Evolutionary conservation across 2,797 vertebrate species (phyloP).

Genomic region (Podarcis lilfordi): DNA sequence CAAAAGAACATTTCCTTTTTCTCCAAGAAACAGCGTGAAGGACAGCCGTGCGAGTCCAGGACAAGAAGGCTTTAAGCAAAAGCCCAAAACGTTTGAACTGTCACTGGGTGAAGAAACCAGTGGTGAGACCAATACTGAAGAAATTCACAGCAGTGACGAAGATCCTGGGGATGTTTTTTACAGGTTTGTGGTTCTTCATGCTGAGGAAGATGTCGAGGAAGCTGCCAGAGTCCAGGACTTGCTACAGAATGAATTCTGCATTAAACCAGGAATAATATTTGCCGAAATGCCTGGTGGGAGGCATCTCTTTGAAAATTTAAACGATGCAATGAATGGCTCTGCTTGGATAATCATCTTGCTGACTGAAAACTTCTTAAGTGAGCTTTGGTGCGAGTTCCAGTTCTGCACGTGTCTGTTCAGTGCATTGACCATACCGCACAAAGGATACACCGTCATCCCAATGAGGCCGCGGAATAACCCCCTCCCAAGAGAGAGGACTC

Average conservation of each 20-base stretch:
- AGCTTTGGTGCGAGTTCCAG: slow-evolving; percentile 68
- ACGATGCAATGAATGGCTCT: slow-evolving; percentile 62
- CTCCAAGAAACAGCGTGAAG: slow-evolving; percentile 37
- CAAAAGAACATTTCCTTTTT: slow-evolving; percentile 37
- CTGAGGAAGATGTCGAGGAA: slow-evolving; percentile 54
- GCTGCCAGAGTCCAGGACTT: slow-evolving; percentile 61
- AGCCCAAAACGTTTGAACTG: not conserved
- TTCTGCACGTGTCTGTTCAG: slow-evolving; percentile 65
- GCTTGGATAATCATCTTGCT: slow-evolving; percentile 64
- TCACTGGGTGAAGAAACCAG: slow-evolving; percentile 6
- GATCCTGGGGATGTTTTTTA: slow-evolving; percentile 44
- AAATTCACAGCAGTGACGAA: not conserved
- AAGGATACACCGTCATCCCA: slow-evolving; percentile 69
- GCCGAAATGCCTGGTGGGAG: slow-evolving; percentile 64
- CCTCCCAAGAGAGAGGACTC: slow-evolving; percentile 63
- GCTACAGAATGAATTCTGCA: slow-evolving; percentile 62
- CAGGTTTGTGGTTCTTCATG: slow-evolving; percentile 64
- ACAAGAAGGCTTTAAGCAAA: slow-evolving; percentile 10
- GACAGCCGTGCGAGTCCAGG: slow-evolving; percentile 7
- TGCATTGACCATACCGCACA: slow-evolving; percentile 66
- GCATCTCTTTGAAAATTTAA: slow-evolving; percentile 63
- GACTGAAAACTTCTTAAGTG: slow-evolving; percentile 71
- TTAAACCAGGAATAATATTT: slow-evolving; percentile 71
- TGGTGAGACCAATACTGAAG: not conserved
- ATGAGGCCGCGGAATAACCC: slow-evolving; percentile 69